Evolutionary conservation across 2,797 vertebrate genomes (phyloP).

Genomic region (Emys orbicularis): DNA sequence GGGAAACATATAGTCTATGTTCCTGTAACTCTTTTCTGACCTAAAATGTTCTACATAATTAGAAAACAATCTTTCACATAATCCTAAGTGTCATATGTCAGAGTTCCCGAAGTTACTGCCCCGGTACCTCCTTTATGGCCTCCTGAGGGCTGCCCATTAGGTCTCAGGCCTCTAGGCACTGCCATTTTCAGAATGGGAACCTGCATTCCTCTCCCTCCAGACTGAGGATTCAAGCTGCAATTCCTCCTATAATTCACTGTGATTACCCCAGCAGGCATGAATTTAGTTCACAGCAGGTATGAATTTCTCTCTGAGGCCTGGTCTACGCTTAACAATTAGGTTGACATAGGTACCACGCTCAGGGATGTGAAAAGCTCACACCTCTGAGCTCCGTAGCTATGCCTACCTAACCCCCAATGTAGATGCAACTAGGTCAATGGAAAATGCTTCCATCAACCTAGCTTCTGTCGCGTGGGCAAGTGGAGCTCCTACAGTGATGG

Average conservation of each 20-base stretch:
- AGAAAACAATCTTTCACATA: slow-evolving; percentile 6
- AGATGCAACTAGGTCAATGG: background rate
- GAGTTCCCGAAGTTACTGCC: background rate
- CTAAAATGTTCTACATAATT: background rate
- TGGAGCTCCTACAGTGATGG: too few species aligned
- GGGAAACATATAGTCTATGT: background rate
- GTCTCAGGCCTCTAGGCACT: background rate
- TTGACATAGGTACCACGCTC: background rate
- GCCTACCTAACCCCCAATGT: background rate
- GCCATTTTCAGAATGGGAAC: background rate
- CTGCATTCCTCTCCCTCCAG: background rate
- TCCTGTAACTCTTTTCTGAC: background rate
- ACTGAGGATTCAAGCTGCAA: background rate
- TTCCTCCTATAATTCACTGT: background rate
- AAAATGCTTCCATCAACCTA: background rate
- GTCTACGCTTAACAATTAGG: background rate
- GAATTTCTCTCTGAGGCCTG: background rate
- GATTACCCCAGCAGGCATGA: background rate
- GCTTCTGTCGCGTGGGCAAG: too few species aligned
- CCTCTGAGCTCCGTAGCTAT: background rate
- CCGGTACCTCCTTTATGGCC: background rate
- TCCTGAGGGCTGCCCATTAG: background rate
- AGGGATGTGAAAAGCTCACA: background rate
- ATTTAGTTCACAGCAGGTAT: background rate
- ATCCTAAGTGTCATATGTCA: background rate